These are phyloP conservation scores for Plumapathes pennacea DNA, from an alignment of 92 coral and sea anemone genomes.

Conservation along the genomic window DNA sequence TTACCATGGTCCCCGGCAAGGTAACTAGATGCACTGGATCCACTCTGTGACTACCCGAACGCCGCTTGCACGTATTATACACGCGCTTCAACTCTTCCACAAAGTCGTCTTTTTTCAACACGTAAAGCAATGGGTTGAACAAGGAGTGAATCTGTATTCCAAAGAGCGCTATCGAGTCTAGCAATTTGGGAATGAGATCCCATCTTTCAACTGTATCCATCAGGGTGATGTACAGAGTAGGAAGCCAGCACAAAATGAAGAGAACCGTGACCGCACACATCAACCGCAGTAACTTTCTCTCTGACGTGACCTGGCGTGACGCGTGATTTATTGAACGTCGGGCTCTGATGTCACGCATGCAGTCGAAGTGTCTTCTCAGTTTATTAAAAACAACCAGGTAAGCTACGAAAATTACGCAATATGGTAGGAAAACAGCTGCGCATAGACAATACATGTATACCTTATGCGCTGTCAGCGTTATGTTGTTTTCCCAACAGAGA, in stretches of 20 bases:
- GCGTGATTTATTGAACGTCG: neutral
- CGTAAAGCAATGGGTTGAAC: conserved; percentile 60
- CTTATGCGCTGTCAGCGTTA: conserved; percentile 24
- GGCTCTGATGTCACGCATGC: conserved; percentile 2
- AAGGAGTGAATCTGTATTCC: conserved; percentile 52
- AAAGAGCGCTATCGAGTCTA: conserved; percentile 30
- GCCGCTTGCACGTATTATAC: too few species aligned
- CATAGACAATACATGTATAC: conserved; percentile 45
- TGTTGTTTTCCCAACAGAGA: conserved; percentile 35
- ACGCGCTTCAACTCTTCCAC: conserved; percentile 28
- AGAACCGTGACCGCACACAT: conserved; percentile 46
- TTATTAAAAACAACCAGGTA: conserved; percentile 32
- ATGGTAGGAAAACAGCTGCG: conserved; percentile 51
- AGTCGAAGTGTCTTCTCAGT: conserved; percentile 39
- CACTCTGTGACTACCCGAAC: too few species aligned
- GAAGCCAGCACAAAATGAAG: conserved; percentile 59
- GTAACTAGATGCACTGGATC: too few species aligned
- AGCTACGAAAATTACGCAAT: conserved; percentile 35
- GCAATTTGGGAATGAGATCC: conserved; percentile 25
- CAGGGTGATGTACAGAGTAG: conserved; percentile 50
- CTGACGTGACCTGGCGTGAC: conserved; percentile 34
- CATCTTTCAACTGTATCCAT: conserved; percentile 22
- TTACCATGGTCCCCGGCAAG: too few species aligned
- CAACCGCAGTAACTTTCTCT: conserved; percentile 48
- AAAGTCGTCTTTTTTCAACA: conserved; percentile 65